phyloP scores from a whole-genome alignment of 1,140 invertebrate species.

The Monomorium pharaonis region DNA sequence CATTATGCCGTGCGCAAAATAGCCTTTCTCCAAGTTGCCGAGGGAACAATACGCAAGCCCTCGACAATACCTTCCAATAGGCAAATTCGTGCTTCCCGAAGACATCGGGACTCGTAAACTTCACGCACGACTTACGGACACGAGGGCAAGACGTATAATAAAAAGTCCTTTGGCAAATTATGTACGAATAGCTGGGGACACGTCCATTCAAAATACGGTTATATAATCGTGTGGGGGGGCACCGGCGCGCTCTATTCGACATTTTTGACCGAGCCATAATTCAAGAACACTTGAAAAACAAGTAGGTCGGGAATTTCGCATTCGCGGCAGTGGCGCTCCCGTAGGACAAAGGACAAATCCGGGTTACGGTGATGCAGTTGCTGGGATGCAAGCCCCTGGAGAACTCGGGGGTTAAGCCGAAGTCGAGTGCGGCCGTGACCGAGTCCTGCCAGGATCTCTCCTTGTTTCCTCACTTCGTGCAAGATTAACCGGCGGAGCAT shows the following conservation, averaged over 20 bases:
- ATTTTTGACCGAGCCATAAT: background rate
- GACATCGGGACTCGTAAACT: constrained; percentile 20
- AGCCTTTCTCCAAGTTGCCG: constrained; percentile 62
- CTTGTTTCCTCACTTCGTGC: constrained; percentile 55
- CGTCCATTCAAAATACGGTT: background rate
- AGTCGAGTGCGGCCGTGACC: constrained; percentile 33
- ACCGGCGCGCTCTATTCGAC: background rate
- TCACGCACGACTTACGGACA: constrained; percentile 4
- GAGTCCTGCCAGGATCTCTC: constrained; percentile 31
- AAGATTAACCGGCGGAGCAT: constrained; percentile 62
- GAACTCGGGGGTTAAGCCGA: constrained; percentile 57
- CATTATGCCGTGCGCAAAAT: constrained; percentile 63
- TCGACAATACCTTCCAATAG: constrained; percentile 23
- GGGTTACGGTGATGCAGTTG: constrained; percentile 32
- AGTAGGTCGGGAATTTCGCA: background rate
- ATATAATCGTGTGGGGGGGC: too few relatives aligned
- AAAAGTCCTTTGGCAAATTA: background rate
- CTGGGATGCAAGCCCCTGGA: constrained; percentile 13
- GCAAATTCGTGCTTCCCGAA: constrained; percentile 17
- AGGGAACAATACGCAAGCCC: constrained; percentile 13
- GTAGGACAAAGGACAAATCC: constrained; percentile 55
- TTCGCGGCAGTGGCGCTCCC: background rate
- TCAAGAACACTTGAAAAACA: background rate
- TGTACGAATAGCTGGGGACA: background rate
- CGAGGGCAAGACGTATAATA: background rate